Conservation (phyloP, 1,140 invertebrate genomes). For the Myzus persicae region DNA sequence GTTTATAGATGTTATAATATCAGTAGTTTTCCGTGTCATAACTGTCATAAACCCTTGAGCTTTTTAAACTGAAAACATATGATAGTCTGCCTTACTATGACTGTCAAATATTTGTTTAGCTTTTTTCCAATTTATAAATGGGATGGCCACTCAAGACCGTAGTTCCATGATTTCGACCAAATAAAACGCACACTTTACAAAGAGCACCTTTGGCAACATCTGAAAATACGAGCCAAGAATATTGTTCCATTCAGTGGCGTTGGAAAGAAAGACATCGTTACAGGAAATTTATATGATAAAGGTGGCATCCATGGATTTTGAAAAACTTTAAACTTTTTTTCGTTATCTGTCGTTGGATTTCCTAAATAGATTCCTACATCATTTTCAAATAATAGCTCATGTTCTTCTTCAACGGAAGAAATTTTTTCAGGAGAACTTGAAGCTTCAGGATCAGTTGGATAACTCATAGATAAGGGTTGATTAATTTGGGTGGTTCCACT, state of each 20-base stretch:
- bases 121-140: constrained; percentile 30
- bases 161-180: not conserved
- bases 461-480: not conserved
- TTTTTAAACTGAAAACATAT: not conserved
- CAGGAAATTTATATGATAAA: not conserved
- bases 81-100: not conserved
- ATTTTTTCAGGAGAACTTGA: not conserved
- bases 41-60: not conserved
- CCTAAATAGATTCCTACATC: not conserved
- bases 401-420: not conserved
- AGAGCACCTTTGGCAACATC: not conserved
- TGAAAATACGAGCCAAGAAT: constrained; percentile 1
- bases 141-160: not conserved
- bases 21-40: not conserved
- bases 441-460: not conserved
- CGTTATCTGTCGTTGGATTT: not conserved
- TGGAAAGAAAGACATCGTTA: not conserved
- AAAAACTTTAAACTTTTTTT: not conserved
- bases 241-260: not conserved
- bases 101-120: not conserved
- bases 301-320: not conserved
- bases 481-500: not conserved
- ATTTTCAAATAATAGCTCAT: not conserved
- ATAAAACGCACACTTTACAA: not conserved
- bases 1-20: not conserved